Evolutionary conservation across 2,113 vertebrate species (phyloP).

Genomic region (Strigops habroptila): DNA sequence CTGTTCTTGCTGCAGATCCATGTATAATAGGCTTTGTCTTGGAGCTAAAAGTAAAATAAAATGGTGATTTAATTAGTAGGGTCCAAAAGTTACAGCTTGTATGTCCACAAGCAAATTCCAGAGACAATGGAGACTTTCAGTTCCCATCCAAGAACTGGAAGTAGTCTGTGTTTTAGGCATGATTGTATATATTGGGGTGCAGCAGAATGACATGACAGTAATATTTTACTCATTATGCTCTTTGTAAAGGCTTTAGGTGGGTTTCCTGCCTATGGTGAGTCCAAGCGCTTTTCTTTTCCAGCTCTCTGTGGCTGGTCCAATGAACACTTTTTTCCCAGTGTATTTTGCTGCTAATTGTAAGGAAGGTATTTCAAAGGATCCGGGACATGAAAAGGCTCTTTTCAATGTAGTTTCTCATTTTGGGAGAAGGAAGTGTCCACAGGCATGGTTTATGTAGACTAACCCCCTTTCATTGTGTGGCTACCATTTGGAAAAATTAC

Average conservation of each 20-base stretch:
- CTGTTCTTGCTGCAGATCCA: slow-evolving; percentile 17
- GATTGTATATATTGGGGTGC: background rate
- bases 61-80: background rate
- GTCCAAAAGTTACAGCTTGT: background rate
- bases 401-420: background rate
- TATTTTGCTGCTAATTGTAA: slow-evolving; percentile 28
- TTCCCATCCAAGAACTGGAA: background rate
- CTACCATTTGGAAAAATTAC: slow-evolving; percentile 6
- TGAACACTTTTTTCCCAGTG: background rate
- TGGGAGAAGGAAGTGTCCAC: background rate
- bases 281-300: background rate
- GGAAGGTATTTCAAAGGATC: background rate
- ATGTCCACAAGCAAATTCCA: background rate
- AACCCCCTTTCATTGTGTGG: background rate
- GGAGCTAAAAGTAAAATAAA: background rate
- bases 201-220: background rate
- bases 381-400: background rate
- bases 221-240: background rate
- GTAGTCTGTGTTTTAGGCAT: background rate
- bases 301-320: background rate
- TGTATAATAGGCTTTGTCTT: background rate
- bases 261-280: background rate
- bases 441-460: background rate
- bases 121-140: fast-evolving
- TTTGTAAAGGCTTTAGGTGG: background rate